Conservation (phyloP, 1,140 invertebrate genomes). For the Macrocentrus cingulum region DNA sequence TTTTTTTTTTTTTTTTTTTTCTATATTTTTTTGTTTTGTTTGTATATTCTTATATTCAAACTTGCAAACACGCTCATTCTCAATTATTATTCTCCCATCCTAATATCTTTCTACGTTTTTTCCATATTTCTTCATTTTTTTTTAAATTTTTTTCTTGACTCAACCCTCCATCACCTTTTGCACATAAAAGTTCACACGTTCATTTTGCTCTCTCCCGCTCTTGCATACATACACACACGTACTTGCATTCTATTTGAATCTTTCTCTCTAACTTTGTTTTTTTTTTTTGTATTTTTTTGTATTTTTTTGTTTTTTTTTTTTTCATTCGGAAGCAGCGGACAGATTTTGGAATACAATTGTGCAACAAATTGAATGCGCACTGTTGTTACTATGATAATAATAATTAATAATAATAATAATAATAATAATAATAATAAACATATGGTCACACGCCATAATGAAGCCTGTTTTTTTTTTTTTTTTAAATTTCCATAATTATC, state of each 20-base stretch:
- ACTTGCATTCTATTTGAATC: too few relatives aligned
- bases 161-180: conserved; percentile 18
- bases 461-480: neutral
- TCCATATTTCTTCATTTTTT: conserved; percentile 1
- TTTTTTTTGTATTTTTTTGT: conserved; percentile 17
- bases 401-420: neutral
- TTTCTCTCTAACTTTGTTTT: too few relatives aligned
- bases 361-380: conserved; percentile 25
- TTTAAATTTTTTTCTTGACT: conserved; percentile 5
- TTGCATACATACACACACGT: neutral
- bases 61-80: too few relatives aligned
- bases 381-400: conserved; percentile 1
- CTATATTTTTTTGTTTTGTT: too few relatives aligned
- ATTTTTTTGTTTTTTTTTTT: conserved; percentile 27
- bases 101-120: conserved; percentile 1
- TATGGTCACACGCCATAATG: neutral
- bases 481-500: neutral
- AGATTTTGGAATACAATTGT: conserved; percentile 38
- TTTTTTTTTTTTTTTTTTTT: conserved; percentile 24
- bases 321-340: conserved; percentile 50
- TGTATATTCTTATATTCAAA: too few relatives aligned
- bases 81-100: conserved; percentile 8
- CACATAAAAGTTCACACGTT: too few relatives aligned
- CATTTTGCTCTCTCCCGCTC: conserved; percentile 15
- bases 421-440: neutral